Percentiles rank a stretch among this genome's conserved stretches.
Evolutionary conservation across 2,888 invertebrate genomes (phyloP).

Genomic region (Germaria angustata): DNA sequence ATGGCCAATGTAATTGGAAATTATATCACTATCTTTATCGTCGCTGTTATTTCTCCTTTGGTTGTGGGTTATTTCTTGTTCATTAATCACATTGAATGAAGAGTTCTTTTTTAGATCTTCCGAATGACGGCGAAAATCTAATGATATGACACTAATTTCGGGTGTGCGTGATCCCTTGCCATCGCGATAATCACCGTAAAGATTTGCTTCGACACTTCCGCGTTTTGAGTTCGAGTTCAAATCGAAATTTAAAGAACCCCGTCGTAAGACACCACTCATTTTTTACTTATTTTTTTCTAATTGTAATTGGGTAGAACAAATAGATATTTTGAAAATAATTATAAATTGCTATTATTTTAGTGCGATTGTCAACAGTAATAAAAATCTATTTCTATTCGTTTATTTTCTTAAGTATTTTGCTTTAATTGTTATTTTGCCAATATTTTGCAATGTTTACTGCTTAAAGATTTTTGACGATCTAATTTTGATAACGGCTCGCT

Average conservation of each 20-base stretch:
- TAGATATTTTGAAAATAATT: too few relatives aligned
- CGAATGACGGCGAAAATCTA: conserved; percentile 77
- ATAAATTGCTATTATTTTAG: too few relatives aligned
- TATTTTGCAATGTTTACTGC: conserved; percentile 66
- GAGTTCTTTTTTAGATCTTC: conserved; percentile 75
- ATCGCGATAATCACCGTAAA: conserved; percentile 75
- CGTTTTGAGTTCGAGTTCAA: conserved; percentile 65
- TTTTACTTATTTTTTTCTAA: neutral
- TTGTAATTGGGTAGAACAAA: too few relatives aligned
- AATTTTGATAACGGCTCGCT: conserved; percentile 73
- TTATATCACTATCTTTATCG: conserved; percentile 80
- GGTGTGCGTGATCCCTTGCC: conserved; percentile 74
- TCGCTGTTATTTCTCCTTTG: conserved; percentile 71
- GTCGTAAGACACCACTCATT: conserved; percentile 78
- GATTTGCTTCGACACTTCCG: conserved; percentile 74
- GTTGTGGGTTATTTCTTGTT: neutral
- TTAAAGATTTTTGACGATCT: conserved; percentile 71
- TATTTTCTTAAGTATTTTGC: too few relatives aligned
- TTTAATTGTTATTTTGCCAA: conserved; percentile 42
- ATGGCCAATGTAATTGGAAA: conserved; percentile 82
- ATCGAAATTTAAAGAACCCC: conserved; percentile 76
- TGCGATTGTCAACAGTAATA: too few relatives aligned
- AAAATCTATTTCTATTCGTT: too few relatives aligned
- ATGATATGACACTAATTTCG: conserved; percentile 77
- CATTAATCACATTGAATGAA: neutral